Conservation (phyloP, 1,140 invertebrate species). For the Nephila pilipes region DNA sequence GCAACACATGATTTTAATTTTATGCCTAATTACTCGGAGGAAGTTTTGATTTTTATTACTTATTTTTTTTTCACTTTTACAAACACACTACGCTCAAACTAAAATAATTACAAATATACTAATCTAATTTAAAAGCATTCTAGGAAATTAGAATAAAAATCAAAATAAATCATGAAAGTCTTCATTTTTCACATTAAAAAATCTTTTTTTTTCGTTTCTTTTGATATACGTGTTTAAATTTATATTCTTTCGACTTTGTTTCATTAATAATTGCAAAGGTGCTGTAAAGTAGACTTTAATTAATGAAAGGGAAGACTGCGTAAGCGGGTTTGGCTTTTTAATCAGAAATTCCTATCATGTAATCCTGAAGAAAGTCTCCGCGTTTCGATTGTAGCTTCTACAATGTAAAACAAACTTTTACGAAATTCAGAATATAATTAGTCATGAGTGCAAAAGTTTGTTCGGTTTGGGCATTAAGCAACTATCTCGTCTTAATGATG, state of each 20-base stretch:
- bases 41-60: neutral
- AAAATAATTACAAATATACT: neutral
- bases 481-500: neutral
- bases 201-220: neutral
- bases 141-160: neutral
- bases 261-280: neutral
- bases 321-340: neutral
- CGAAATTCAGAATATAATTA: slow-evolving; percentile 17
- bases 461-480: neutral
- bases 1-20: too few species aligned
- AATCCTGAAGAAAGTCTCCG: neutral
- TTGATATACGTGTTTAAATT: neutral
- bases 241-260: neutral
- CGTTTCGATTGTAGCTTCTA: neutral
- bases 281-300: neutral
- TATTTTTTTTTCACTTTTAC: neutral
- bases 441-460: neutral
- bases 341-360: slow-evolving; percentile 25
- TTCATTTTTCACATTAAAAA: neutral
- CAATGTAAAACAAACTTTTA: neutral
- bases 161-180: neutral
- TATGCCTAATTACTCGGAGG: neutral
- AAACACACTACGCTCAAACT: neutral
- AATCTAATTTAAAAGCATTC: neutral
- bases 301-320: neutral